Conservation (phyloP, 2,797 vertebrate genomes). For the Petrocephalus sullivani region DNA sequence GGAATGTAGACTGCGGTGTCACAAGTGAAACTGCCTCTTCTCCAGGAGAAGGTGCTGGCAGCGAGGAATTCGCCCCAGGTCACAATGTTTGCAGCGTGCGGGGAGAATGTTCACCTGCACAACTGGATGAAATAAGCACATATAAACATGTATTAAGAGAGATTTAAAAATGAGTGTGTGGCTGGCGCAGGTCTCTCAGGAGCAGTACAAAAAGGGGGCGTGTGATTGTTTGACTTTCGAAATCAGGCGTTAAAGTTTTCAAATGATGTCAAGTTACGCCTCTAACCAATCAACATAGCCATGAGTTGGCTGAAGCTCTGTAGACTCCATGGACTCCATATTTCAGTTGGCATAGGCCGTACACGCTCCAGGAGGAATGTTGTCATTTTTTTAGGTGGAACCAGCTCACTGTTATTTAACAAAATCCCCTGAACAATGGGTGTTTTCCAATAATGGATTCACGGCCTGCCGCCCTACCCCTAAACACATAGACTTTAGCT, state of each 20-base stretch:
- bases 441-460: conserved; percentile 23
- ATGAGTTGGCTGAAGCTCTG: not conserved
- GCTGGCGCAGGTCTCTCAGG: not conserved
- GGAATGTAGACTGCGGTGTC: conserved; percentile 23
- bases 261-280: not conserved
- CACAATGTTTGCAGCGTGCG: not conserved
- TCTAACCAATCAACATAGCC: not conserved
- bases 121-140: conserved; percentile 6
- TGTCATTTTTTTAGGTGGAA: conserved; percentile 3
- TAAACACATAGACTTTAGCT: conserved; percentile 11
- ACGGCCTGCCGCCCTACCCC: not conserved
- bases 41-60: not conserved
- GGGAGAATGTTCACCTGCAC: conserved; percentile 10
- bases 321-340: not conserved
- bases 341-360: not conserved
- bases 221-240: not conserved
- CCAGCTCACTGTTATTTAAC: conserved; percentile 16
- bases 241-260: not conserved
- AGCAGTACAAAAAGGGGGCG: not conserved
- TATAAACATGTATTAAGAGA: not conserved
- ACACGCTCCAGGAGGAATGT: conserved; percentile 3
- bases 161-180: not conserved
- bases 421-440: conserved; percentile 23
- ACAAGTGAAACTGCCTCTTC: conserved; percentile 19
- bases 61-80: conserved; percentile 17